Evolutionary conservation across 2,113 vertebrate species (phyloP).

Genomic region (Ceuthmochares aereus): DNA sequence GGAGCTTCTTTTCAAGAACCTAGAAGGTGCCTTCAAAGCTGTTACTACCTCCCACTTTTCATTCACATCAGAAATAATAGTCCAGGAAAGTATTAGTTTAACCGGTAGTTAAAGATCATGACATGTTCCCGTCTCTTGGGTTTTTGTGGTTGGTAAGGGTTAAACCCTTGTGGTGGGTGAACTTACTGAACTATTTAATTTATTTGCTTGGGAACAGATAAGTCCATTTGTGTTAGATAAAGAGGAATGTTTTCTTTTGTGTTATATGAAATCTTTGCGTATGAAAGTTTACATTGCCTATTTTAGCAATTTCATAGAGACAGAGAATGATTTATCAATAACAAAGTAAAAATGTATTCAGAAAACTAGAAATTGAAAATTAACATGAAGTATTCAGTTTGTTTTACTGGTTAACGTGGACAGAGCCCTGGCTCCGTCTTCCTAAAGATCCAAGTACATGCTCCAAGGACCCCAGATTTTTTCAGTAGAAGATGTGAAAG

Average conservation of each 20-base stretch:
- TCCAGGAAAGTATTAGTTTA: background rate
- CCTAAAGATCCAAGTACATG: no score
- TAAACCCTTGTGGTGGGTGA: background rate
- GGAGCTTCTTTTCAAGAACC: background rate
- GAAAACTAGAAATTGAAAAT: background rate
- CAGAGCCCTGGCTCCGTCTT: no score
- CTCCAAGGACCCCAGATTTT: no score
- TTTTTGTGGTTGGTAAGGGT: background rate
- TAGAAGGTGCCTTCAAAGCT: background rate
- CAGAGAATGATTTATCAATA: background rate
- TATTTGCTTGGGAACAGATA: background rate
- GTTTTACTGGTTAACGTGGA: background rate
- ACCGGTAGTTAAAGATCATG: background rate
- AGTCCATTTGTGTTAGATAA: background rate
- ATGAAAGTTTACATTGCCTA: background rate
- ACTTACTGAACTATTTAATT: background rate
- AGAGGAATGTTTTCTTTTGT: background rate
- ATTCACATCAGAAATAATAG: background rate
- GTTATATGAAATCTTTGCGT: background rate
- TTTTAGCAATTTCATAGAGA: background rate
- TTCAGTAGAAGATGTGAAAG: no score
- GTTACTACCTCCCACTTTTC: background rate
- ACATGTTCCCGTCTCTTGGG: background rate
- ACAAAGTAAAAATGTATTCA: background rate
- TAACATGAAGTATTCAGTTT: background rate